Conservation (phyloP, 2,888 invertebrate genomes). For the Troides helena region DNA sequence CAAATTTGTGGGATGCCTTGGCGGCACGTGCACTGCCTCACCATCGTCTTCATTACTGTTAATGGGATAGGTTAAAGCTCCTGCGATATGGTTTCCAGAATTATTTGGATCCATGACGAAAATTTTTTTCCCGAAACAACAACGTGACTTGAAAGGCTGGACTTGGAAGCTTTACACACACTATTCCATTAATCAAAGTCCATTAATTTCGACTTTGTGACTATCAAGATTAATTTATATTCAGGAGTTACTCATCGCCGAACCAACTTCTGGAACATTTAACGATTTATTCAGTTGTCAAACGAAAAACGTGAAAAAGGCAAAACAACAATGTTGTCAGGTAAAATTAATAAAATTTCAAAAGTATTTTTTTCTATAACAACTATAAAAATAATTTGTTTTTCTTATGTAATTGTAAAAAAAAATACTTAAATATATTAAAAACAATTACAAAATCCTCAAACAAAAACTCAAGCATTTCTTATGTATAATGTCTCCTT, state of each 20-base stretch:
- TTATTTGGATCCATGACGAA: conserved; percentile 56
- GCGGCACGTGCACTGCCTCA: conserved; percentile 47
- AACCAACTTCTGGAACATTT: not conserved
- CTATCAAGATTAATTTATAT: not conserved
- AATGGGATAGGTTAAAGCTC: conserved; percentile 49
- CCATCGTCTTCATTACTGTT: conserved; percentile 39
- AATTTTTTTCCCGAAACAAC: not conserved
- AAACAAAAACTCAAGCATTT: no score
- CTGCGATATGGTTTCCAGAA: conserved; percentile 45
- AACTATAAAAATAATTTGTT: not conserved
- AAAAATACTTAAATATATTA: no score
- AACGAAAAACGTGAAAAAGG: conserved; percentile 11
- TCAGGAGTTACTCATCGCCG: not conserved
- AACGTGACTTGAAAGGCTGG: not conserved
- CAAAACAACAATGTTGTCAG: not conserved
- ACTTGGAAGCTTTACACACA: not conserved
- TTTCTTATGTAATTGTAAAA: no score
- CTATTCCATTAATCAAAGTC: not conserved
- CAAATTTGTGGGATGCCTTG: conserved; percentile 62
- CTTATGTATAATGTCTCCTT: no score
- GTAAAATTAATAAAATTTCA: not conserved
- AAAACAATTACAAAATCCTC: no score
- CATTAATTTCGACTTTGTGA: not conserved
- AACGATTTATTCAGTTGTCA: not conserved
- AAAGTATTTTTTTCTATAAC: not conserved